Evolutionary conservation across 2,888 invertebrate species (phyloP), one percentile per base, ranked within the genome.

Genomic region (Sycophila texana): DNA sequence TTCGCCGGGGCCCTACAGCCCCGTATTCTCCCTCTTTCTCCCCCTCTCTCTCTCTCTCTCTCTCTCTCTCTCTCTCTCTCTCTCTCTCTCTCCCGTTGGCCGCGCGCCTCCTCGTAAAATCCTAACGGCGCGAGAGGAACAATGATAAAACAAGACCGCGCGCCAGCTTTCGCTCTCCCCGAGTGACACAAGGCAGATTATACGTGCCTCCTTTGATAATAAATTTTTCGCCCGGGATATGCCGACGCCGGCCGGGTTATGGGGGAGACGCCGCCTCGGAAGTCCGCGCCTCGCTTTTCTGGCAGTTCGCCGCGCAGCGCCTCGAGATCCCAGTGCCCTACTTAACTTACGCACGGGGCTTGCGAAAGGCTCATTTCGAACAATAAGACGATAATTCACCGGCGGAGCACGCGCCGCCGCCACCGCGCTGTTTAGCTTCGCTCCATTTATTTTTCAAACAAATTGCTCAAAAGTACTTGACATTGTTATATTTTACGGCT

Each of bases 141-240:
- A 74, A 78, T 81, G 80, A 82, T 61, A 72, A 77, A 83, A 79
- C 65, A 60, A 85, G 65, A 58, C 58, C 58, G 57, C 55, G 39
- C 71, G n/a, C 39, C 57, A 57, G 51, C 26, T 60, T 30, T 74
- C 60, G 16, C 63, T 63, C 63, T 30, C 13, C 3, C 30, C 13
- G 53, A 65, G 65, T 71, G 63, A 77, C 77, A 58, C 26, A 10
- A 7, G 39, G 39, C 39, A 39, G 39, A 39, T n/a, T 53, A 53
- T 53, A 53, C 53, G 16, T 14, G n/a, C 4, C 26, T 30, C 20
- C 39, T 18, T 60, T 30, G 60, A 61, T 61, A 61, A 66, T 75
- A 68, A 75, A 61, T 75, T 30, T 75, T 61, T 61, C 39, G 60
- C 16, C 14, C 22, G 39, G 39, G 39, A 13, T 30, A 22, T n/a